Base-by-base conservation (phyloP, 2,888 invertebrate genomes). In the Byasa hedistus region DNA sequence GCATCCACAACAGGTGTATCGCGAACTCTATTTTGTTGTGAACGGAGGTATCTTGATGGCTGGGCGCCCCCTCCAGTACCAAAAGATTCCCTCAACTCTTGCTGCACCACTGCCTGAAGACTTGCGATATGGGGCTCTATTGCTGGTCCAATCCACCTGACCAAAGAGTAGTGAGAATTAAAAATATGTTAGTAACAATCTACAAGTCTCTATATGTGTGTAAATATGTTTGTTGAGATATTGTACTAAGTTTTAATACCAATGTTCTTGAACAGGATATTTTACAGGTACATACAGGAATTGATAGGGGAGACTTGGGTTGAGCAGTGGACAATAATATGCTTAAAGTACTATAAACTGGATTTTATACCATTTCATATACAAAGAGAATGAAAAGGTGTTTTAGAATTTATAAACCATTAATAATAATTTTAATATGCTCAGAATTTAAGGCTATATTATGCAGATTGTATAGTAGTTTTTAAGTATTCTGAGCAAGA, bases 81-180 rank as follows among this genome's bases (percentile, higher is more conserved):
- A 90, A 99, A 99, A 78, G 98, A 96, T 48, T 95, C 93, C 76
- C 98, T 96, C 57, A 99, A 84, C 85, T 99, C 99, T 66, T 96
- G 94, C 44, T 98, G 92, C 77, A 98, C 96, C 0, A 98, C 96
- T 1, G 98, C 96, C 80, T 99, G 98, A 22, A 99, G 92, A 48
- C 95, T 94, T 23, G 95, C 93, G 70, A 98, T 94, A 82, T 98
- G 98, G 1, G 97, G 95, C 81, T 96, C 96, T 71, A 98, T 93
- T 0, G 97, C 96, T 15, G 93, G 87, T 0, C 96, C 96, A 69
- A 97, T 94, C 98, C 98, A 98, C 74, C 97, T 95, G 74, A 22
- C 23, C 55, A 44, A 52, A 24, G 44, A 17, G 19, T 4, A 44
- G 32, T 32, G 32, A 44, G 15, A 19, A 44, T 44, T 17, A 44